Evolutionary conservation across 2,797 vertebrate genomes (phyloP), one percentile per base, ranked within the genome.

Genomic region (Gobionotothen gibberifrons): DNA sequence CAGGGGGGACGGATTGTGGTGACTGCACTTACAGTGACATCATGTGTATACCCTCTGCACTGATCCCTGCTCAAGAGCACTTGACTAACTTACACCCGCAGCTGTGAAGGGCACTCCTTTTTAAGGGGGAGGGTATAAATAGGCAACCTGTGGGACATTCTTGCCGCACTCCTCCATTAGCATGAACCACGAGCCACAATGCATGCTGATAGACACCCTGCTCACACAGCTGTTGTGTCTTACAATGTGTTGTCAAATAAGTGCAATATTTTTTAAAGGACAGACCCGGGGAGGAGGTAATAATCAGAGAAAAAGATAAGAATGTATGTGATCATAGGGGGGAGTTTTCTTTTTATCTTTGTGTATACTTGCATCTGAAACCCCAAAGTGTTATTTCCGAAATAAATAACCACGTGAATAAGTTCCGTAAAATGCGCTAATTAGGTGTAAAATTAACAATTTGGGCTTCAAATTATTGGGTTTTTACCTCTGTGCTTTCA

Each of bases 61-160:
- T 53, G 40, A 71, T 57, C 43, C 43, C 13, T 32, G n/a, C 66
- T 74, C 59, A 48, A 2, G 12, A 29, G 21, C 69, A 63, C 64
- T 61, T 73, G 44, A 51, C 58, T 68, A 29, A 77, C 48, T 63
- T 75, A 59, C 65, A 76, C 36, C 14, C 14, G 10, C 81, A 79
- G 74, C 72, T 78, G 72, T 72, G 61, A 29, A 51, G 32, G 39
- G 32, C 59, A 2, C 47, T 68, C 57, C 39, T 59, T 60, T 48
- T 70, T 46, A 62, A 65, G 49, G 48, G 63, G 9, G 7, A 17
- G 17, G 43, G 55, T 80, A 65, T 80, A 74, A 78, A 78, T 76
- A 79, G 76, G 56, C 32, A 65, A 79, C 57, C 66, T 66, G 65
- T 68, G 40, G 49, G 54, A 77, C 49, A 58, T 57, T 57, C 66